Evolutionary conservation across 2,888 invertebrate species (phyloP).

Genomic region (Hydroisotoma schaefferi): DNA sequence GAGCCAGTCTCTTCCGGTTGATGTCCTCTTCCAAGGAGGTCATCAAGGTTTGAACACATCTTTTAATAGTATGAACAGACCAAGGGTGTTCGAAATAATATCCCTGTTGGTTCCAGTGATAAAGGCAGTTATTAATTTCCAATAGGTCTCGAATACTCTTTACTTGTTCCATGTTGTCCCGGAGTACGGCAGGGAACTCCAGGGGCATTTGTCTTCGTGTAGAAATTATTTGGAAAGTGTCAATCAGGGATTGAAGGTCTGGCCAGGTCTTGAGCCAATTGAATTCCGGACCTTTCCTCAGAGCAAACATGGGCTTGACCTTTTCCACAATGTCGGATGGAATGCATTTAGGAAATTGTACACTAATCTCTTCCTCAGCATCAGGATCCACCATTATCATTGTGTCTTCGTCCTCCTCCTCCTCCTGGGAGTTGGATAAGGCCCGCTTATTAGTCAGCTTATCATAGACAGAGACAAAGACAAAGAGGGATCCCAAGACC

Average conservation of each 20-base stretch:
- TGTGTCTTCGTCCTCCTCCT: background rate
- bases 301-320: background rate
- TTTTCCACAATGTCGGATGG: slow-evolving; percentile 10
- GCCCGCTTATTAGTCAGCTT: background rate
- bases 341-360: background rate
- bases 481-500: background rate
- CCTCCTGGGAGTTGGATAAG: too few species aligned
- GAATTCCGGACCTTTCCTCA: background rate
- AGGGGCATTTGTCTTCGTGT: background rate
- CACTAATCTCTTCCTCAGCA: too few species aligned
- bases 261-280: background rate
- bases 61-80: background rate
- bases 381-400: background rate
- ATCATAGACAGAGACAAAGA: background rate
- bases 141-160: background rate
- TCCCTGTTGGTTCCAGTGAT: slow-evolving; percentile 5
- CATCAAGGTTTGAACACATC: too few species aligned
- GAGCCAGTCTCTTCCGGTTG: too few species aligned
- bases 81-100: slow-evolving; percentile 7
- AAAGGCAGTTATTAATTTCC: background rate
- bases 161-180: background rate
- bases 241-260: background rate
- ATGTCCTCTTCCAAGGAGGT: too few species aligned
- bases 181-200: slow-evolving; percentile 12
- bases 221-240: slow-evolving; percentile 6